Percentiles rank a stretch among this genome's conserved stretches.
Conservation (phyloP, 2,797 vertebrate species). For the Macroramphosus scolopax region DNA sequence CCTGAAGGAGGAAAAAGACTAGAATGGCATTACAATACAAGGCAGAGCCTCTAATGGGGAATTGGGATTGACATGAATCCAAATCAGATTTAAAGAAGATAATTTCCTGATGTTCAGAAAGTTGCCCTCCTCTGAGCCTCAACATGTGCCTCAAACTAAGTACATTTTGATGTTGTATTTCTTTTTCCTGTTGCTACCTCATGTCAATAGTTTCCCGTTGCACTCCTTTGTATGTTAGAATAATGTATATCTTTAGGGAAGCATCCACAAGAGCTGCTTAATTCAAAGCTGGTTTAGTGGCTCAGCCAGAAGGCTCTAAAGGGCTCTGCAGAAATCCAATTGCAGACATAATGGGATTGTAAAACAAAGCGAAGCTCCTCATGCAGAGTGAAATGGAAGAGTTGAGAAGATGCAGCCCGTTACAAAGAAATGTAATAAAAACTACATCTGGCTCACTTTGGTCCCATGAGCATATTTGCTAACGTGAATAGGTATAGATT, state of each 20-base stretch:
- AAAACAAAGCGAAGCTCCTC: constrained; percentile 62
- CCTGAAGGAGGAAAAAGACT: constrained; percentile 11
- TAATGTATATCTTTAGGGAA: constrained; percentile 62
- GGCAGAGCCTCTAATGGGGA: constrained; percentile 32
- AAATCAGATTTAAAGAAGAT: constrained; percentile 31
- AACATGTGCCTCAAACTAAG: background rate
- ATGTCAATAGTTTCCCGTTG: constrained; percentile 13
- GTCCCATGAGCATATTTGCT: constrained; percentile 13
- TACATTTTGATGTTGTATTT: background rate
- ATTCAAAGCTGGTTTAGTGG: constrained; percentile 79
- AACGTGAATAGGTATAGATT: constrained; percentile 24
- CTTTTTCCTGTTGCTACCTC: background rate
- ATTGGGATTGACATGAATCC: constrained; percentile 30
- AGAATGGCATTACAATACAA: constrained; percentile 26
- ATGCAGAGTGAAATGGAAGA: constrained; percentile 35
- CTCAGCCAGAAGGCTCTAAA: constrained; percentile 78
- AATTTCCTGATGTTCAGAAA: constrained; percentile 5
- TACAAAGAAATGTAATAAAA: background rate
- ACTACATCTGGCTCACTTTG: background rate
- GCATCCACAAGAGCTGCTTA: constrained; percentile 71
- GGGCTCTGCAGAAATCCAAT: constrained; percentile 77
- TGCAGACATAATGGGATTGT: constrained; percentile 78
- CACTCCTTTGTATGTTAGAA: constrained; percentile 25
- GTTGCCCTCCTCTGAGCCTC: too few relatives aligned
- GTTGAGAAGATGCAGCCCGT: constrained; percentile 3